Evolutionary conservation across 2,888 invertebrate species (phyloP).

Genomic region (Drosophila cyrtoloma): DNA sequence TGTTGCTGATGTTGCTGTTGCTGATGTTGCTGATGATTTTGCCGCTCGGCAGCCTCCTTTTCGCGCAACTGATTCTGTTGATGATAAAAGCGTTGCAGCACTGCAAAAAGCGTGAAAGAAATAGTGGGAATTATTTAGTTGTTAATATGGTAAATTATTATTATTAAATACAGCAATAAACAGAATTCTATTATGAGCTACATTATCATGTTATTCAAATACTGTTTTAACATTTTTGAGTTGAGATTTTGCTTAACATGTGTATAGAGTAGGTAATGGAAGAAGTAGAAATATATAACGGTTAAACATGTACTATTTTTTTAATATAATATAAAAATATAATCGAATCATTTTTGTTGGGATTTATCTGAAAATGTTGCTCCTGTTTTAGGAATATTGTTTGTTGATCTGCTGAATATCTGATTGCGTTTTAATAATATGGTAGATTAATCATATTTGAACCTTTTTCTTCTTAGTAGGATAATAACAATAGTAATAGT

Average conservation of each 20-base stretch:
- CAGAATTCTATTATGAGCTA: not conserved
- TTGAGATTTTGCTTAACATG: no score
- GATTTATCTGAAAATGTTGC: not conserved
- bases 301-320: not conserved
- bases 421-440: no score
- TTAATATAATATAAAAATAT: not conserved
- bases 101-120: constrained; percentile 71
- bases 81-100: constrained; percentile 91
- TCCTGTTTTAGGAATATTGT: not conserved
- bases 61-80: constrained; percentile 91
- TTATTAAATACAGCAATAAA: not conserved
- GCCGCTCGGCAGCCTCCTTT: constrained; percentile 84
- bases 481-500: no score
- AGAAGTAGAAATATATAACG: not conserved
- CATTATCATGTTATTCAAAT: not conserved
- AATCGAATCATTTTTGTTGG: not conserved
- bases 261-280: no score
- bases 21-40: constrained; percentile 56
- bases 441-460: not conserved
- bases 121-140: not conserved
- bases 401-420: not conserved
- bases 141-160: not conserved
- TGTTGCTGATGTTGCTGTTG: constrained; percentile 5
- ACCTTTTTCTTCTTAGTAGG: not conserved
- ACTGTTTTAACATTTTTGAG: not conserved